These are phyloP conservation scores for Rhopalosiphum maidis DNA, from an alignment of 1,140 invertebrate genomes.

Conservation along the genomic window DNA sequence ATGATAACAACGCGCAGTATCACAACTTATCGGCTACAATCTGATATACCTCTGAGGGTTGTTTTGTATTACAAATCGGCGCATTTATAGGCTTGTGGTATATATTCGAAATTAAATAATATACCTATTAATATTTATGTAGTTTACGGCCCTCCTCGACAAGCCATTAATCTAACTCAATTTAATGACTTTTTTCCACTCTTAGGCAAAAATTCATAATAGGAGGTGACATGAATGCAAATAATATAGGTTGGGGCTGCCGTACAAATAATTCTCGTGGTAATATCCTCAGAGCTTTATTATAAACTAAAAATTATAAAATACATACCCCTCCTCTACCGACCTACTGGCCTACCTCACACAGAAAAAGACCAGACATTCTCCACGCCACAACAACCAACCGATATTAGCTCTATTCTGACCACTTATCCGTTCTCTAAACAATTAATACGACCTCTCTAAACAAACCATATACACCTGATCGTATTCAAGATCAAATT, in stretches of 20 bases:
- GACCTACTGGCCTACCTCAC: background rate
- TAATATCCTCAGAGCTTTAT: too few relatives aligned
- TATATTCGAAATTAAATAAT: background rate
- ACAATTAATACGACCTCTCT: background rate
- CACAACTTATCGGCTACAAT: constrained; percentile 62
- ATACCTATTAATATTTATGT: background rate
- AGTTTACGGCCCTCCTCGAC: too few relatives aligned
- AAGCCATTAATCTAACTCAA: too few relatives aligned
- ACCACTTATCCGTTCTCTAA: background rate
- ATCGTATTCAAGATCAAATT: background rate
- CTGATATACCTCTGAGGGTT: constrained; percentile 61
- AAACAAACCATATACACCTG: background rate
- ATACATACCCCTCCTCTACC: too few relatives aligned
- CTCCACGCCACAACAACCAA: background rate
- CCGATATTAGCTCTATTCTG: background rate
- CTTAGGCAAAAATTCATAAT: too few relatives aligned
- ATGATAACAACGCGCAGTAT: background rate
- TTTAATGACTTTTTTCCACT: too few relatives aligned
- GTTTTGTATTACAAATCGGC: constrained; percentile 58
- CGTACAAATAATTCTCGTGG: background rate
- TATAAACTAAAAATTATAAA: too few relatives aligned
- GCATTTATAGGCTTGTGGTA: background rate
- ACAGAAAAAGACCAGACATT: constrained; percentile 3
- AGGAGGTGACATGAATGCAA: background rate
- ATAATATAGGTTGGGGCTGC: background rate